Percentiles rank a stretch among this genome's conserved stretches.
Conservation (phyloP, 2,797 vertebrate species). For the Fringilla coelebs region DNA sequence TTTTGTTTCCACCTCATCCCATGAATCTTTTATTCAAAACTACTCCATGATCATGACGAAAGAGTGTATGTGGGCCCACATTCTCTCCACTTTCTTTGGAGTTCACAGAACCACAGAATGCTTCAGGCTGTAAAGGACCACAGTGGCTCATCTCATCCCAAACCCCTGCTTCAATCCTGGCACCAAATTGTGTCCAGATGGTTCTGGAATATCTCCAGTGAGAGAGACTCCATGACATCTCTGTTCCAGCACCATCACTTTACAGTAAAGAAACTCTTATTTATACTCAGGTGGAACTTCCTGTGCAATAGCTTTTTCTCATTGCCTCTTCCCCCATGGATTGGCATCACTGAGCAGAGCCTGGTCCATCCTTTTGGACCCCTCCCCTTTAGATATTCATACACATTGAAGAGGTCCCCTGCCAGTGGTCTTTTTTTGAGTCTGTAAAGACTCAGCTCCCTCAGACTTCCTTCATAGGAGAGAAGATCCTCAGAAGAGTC, state of each 20-base stretch:
- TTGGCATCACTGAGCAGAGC: not conserved
- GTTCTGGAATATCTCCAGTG: not conserved
- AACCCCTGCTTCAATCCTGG: not conserved
- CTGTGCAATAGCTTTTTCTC: not conserved
- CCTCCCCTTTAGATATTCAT: too few relatives aligned
- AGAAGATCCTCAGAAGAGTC: not conserved
- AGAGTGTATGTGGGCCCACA: accelerated
- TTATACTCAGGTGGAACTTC: not conserved
- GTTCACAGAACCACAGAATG: not conserved
- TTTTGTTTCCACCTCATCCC: not conserved
- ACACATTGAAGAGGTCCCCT: not conserved
- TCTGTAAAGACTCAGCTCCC: not conserved
- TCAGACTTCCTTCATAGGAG: too few relatives aligned
- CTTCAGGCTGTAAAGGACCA: not conserved
- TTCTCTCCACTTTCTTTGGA: not conserved
- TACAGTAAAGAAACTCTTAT: not conserved
- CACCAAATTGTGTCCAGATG: not conserved
- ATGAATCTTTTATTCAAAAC: not conserved
- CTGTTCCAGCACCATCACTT: not conserved
- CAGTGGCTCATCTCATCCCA: too few relatives aligned
- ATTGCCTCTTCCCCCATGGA: accelerated
- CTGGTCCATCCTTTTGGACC: not conserved
- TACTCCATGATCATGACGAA: not conserved
- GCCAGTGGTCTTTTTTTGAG: accelerated
- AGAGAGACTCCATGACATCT: accelerated